Evolutionary conservation across 2,888 invertebrate genomes (phyloP), one percentile per base, ranked within the genome.

Genomic region (Drosophila helvetica): DNA sequence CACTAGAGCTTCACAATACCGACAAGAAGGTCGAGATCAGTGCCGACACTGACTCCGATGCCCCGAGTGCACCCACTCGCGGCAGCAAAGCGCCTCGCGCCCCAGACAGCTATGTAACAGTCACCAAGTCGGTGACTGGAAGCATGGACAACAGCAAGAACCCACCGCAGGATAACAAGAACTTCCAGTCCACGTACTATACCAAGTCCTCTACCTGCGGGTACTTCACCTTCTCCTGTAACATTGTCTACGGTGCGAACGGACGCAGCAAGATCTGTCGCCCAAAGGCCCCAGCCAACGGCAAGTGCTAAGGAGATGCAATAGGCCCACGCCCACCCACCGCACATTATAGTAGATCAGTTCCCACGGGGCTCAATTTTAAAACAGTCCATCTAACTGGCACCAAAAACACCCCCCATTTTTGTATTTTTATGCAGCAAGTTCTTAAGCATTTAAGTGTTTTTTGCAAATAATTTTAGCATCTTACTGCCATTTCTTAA

Each of bases 161-260:
- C 81, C 93, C 94, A 27, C 92, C 92, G 38, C 92, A 92, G 83
- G 94, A 94, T 65, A 94, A 95, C 69, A 95, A 96, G 89, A 95
- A 95, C 91, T 95, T 94, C 88, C 94, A 95, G 1, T 95, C 95
- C 76, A 95, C 96, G 0, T 97, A 96, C 91, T 97, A 96, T 85
- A 96, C 96, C 0, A 97, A 97, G 91, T 96, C 96, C 9, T 96
- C 96, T 2, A 96, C 96, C 1, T 97, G 97, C 90, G 97, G 97
- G 9, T 96, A 96, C 89, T 96, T 97, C 79, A 96, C 96, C 1
- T 97, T 97, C 90, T 95, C 96, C 0, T 97, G 97, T 89, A 96
- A 96, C 55, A 95, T 96, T 89, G 96, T 96, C 1, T 95, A 95
- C 80, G 95, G 96, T 12, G 94, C 95, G 0, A 95, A 96, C 88